Conservation (phyloP, 2,888 invertebrate genomes). For the Nysson spinosus region DNA sequence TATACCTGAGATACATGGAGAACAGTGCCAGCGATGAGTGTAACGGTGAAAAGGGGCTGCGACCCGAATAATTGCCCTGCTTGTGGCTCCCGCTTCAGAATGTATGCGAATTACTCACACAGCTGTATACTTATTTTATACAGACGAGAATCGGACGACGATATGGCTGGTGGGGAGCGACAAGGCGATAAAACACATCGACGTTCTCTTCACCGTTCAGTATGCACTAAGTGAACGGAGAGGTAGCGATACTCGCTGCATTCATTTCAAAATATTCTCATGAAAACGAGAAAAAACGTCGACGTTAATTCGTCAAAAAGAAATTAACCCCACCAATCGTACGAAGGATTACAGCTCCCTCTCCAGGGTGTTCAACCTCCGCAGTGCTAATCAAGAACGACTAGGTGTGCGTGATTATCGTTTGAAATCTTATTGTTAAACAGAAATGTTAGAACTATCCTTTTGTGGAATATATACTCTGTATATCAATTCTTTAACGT, state of each 20-base stretch:
- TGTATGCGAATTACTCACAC: background rate
- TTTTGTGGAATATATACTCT: too few species aligned
- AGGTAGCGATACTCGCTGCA: background rate
- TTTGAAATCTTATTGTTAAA: too few species aligned
- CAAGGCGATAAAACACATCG: conserved; percentile 66
- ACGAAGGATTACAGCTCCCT: background rate
- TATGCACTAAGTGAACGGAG: conserved; percentile 38
- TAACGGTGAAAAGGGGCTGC: conserved; percentile 13
- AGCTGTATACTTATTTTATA: background rate
- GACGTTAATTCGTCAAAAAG: background rate
- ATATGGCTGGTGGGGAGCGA: conserved; percentile 28
- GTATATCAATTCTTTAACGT: too few species aligned
- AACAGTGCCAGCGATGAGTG: background rate
- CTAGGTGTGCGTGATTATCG: too few species aligned
- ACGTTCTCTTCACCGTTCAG: conserved; percentile 60
- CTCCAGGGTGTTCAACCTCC: background rate
- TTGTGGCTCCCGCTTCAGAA: background rate
- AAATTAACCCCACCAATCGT: background rate
- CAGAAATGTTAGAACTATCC: too few species aligned
- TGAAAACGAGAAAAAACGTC: background rate
- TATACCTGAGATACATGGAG: too few species aligned
- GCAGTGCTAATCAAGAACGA: background rate
- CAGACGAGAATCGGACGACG: conserved; percentile 25
- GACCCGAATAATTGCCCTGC: conserved; percentile 17
- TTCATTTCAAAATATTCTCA: background rate